Percentiles rank a stretch among this genome's conserved stretches.
phyloP scores from a whole-genome alignment of 2,797 vertebrate species.

The Neostethus bicornis region DNA sequence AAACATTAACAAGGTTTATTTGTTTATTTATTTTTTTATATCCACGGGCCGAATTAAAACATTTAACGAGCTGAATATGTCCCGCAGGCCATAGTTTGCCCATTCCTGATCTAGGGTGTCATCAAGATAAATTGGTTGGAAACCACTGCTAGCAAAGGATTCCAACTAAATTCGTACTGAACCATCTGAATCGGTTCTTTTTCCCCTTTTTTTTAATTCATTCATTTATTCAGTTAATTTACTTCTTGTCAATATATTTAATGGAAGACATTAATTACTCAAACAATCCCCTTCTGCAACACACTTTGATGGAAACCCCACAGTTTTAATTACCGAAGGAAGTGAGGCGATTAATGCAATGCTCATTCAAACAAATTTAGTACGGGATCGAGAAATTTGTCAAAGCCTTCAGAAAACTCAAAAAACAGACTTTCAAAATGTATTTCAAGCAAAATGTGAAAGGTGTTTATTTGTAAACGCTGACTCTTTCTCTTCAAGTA shows the following conservation, averaged over 20 bases:
- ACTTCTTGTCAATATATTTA: constrained; percentile 23
- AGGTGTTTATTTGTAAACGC: constrained; percentile 19
- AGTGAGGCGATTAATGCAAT: constrained; percentile 38
- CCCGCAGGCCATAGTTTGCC: too few relatives aligned
- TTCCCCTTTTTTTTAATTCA: not conserved
- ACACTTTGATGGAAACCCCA: constrained; percentile 28
- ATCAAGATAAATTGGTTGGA: too few relatives aligned
- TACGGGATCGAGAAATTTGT: constrained; percentile 13
- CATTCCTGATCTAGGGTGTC: too few relatives aligned
- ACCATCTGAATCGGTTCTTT: not conserved
- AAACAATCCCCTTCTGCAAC: constrained; percentile 25
- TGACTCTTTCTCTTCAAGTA: not conserved
- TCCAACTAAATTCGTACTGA: not conserved
- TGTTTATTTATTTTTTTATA: too few relatives aligned
- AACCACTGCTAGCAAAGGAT: not conserved
- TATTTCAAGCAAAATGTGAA: constrained; percentile 7
- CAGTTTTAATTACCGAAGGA: constrained; percentile 43
- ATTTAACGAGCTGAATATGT: too few relatives aligned
- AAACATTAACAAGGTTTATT: too few relatives aligned
- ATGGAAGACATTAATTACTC: constrained; percentile 45
- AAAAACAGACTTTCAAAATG: constrained; percentile 5
- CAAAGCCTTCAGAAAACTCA: not conserved
- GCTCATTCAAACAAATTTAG: constrained; percentile 30
- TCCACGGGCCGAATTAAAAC: too few relatives aligned
- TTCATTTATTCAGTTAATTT: constrained; percentile 8